phyloP scores from a whole-genome alignment of 2,888 invertebrate genomes.

The Pyrochroa serraticornis region DNA sequence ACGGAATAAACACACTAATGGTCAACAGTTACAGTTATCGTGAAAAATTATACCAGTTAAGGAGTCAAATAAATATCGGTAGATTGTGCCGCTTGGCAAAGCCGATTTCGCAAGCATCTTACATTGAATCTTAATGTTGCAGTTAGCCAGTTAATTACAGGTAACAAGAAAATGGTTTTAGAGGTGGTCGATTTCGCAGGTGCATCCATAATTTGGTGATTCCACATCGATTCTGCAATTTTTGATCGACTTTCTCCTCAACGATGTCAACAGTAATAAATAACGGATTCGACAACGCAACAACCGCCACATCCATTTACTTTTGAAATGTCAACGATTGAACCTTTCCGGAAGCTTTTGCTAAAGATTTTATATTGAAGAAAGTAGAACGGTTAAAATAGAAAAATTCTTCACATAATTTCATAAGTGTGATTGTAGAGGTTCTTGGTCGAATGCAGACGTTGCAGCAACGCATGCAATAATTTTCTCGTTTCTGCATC shows the following conservation, averaged over 20 bases:
- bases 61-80: slow-evolving; percentile 26
- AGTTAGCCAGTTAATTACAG: slow-evolving; percentile 21
- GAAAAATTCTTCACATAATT: too few species aligned
- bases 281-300: too few species aligned
- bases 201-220: neutral
- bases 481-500: slow-evolving; percentile 39
- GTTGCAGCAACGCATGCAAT: slow-evolving; percentile 27
- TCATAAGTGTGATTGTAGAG: too few species aligned
- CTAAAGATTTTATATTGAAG: too few species aligned
- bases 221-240: neutral
- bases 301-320: too few species aligned
- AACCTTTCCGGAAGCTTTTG: too few species aligned
- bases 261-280: too few species aligned
- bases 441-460: slow-evolving; percentile 11
- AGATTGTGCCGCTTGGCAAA: slow-evolving; percentile 16
- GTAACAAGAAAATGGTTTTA: slow-evolving; percentile 24
- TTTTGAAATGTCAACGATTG: too few species aligned
- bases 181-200: neutral
- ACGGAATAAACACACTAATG: slow-evolving; percentile 33
- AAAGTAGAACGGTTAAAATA: too few species aligned
- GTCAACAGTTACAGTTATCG: slow-evolving; percentile 41
- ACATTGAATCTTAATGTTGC: slow-evolving; percentile 24
- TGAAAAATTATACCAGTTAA: slow-evolving; percentile 42
- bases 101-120: slow-evolving; percentile 23
- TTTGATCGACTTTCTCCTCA: neutral